Evolutionary conservation across 2,888 invertebrate genomes (phyloP).

Genomic region (Tinea trinotella): DNA sequence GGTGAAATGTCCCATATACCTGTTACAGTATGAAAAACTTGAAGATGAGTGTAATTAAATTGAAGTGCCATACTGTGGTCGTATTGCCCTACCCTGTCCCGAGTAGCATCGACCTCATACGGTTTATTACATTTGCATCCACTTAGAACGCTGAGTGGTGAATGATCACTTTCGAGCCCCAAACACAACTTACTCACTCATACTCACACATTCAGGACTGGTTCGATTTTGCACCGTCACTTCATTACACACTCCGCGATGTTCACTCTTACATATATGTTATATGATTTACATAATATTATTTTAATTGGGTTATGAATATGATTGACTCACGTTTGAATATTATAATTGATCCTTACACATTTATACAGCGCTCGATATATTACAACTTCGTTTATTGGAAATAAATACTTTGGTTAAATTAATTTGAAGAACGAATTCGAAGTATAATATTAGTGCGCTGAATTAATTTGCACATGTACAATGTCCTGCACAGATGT

Average conservation of each 20-base stretch:
- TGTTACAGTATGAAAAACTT: conserved; percentile 41
- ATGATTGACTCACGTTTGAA: conserved; percentile 16
- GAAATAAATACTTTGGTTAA: background rate
- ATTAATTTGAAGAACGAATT: conserved; percentile 20
- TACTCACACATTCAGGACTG: conserved; percentile 59
- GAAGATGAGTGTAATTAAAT: conserved; percentile 51
- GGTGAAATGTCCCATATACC: conserved; percentile 55
- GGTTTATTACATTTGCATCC: conserved; percentile 30
- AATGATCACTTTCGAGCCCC: conserved; percentile 48
- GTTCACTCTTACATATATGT: conserved; percentile 26
- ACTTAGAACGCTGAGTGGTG: conserved; percentile 43
- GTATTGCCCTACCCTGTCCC: conserved; percentile 51
- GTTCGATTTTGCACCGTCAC: conserved; percentile 78
- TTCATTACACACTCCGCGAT: conserved; percentile 54
- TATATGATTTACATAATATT: background rate
- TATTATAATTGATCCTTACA: conserved; percentile 9
- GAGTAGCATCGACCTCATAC: conserved; percentile 25
- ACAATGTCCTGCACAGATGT: conserved; percentile 50
- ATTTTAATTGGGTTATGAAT: conserved; percentile 4
- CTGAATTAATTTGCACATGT: conserved; percentile 54
- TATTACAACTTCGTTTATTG: conserved; percentile 49
- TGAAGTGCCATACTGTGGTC: conserved; percentile 73
- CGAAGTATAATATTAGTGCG: conserved; percentile 53
- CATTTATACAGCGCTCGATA: conserved; percentile 45
- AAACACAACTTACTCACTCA: conserved; percentile 41